Percentiles rank a stretch among this genome's conserved stretches.
phyloP scores from a whole-genome alignment of 2,113 vertebrate species.

The Lepus americanus region DNA sequence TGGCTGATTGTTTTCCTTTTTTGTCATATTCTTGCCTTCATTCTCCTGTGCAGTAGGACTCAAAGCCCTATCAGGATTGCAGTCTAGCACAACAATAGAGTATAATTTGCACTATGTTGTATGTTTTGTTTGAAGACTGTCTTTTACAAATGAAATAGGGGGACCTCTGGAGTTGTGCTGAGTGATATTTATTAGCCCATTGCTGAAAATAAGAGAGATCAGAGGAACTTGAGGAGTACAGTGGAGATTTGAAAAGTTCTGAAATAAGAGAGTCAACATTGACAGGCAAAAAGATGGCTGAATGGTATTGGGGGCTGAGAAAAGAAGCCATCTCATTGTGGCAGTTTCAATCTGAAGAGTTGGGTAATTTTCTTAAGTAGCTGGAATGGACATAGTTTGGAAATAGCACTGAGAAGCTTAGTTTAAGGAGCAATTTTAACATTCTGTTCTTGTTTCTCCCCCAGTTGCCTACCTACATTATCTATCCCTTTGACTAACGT shows the following conservation, averaged over 20 bases:
- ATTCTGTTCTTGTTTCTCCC: constrained; percentile 38
- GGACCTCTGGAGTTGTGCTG: background rate
- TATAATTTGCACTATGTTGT: background rate
- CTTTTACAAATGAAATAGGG: background rate
- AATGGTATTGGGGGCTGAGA: background rate
- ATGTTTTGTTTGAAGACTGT: background rate
- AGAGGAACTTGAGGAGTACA: background rate
- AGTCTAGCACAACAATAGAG: background rate
- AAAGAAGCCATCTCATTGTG: constrained; percentile 40
- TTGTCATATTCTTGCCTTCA: constrained; percentile 10
- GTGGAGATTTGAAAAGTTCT: constrained; percentile 27
- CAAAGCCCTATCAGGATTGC: background rate
- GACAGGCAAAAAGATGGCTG: background rate
- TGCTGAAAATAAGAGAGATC: background rate
- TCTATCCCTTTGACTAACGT: background rate
- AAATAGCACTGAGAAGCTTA: background rate
- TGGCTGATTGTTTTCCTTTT: constrained; percentile 1
- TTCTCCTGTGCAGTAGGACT: constrained; percentile 15
- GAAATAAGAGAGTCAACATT: constrained; percentile 1
- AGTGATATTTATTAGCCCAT: background rate
- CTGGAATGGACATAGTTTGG: background rate
- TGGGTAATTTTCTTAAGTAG: background rate
- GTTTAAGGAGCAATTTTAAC: constrained; percentile 37
- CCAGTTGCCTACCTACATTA: constrained; percentile 2
- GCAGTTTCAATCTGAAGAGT: background rate